Conservation (phyloP, 2,797 vertebrate genomes). For the Pseudochromis fuscus region DNA sequence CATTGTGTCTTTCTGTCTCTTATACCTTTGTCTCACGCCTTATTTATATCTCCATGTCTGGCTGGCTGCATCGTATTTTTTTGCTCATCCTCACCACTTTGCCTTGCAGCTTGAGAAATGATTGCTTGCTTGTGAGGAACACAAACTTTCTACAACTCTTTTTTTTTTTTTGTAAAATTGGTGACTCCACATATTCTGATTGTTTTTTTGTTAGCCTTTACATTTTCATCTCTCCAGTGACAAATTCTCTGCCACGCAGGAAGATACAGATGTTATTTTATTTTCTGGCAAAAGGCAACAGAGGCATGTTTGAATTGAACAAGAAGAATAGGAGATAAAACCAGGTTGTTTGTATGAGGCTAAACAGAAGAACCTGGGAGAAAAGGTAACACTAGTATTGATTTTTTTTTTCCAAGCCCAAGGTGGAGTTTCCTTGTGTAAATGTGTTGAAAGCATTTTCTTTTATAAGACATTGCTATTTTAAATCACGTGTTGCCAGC, state of each 20-base stretch:
- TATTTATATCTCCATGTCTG: neutral
- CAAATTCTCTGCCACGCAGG: neutral
- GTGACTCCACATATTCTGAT: neutral
- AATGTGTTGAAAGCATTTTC: neutral
- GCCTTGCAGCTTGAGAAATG: conserved; percentile 17
- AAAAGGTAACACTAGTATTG: neutral
- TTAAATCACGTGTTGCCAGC: too few species aligned
- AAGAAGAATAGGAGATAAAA: neutral
- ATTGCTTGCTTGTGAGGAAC: neutral
- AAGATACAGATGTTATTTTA: neutral
- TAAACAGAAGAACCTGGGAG: neutral
- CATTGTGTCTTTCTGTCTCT: neutral
- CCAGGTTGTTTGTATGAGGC: neutral
- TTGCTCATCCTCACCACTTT: neutral
- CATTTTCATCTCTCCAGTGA: neutral
- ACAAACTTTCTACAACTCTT: conserved; percentile 14
- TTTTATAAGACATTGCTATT: too few species aligned
- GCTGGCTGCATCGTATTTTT: neutral
- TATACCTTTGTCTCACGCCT: neutral
- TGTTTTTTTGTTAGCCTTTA: neutral
- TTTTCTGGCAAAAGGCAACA: neutral
- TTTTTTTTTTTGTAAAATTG: neutral
- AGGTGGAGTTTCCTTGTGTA: neutral
- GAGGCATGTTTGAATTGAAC: neutral
- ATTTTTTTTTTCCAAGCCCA: neutral